Evolutionary conservation across 2,113 vertebrate species (phyloP).

Genomic region (Melanostigma gelatinosum): DNA sequence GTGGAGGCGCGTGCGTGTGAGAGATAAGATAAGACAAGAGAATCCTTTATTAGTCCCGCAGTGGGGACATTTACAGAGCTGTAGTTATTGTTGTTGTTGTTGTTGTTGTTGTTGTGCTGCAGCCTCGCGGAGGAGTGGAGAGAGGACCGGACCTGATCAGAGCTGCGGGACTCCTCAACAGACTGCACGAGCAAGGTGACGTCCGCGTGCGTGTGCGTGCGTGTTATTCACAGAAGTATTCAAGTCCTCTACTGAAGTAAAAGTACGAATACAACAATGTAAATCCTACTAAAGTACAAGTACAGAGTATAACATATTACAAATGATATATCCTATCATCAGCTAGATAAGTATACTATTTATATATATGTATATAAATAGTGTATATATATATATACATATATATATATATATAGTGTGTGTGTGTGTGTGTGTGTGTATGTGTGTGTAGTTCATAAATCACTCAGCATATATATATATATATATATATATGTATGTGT

Average conservation of each 20-base stretch:
- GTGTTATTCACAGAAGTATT: no score
- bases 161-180: not conserved
- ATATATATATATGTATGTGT: not conserved
- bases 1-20: not conserved
- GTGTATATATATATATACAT: not conserved
- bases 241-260: no score
- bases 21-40: no score
- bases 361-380: not conserved
- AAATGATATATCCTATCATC: no score
- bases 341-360: no score
- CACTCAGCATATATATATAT: not conserved
- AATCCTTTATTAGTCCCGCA: no score
- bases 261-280: not conserved
- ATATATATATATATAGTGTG: no score
- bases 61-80: no score
- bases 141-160: not conserved
- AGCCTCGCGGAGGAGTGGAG: not conserved
- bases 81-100: not conserved
- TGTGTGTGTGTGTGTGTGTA: no score
- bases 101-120: not conserved
- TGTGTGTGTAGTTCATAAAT: no score
- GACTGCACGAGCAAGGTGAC: not conserved
- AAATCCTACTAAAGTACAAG: not conserved
- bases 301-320: not conserved
- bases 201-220: not conserved